phyloP scores from a whole-genome alignment of 2,888 invertebrate species.

The Hermodice carunculata region DNA sequence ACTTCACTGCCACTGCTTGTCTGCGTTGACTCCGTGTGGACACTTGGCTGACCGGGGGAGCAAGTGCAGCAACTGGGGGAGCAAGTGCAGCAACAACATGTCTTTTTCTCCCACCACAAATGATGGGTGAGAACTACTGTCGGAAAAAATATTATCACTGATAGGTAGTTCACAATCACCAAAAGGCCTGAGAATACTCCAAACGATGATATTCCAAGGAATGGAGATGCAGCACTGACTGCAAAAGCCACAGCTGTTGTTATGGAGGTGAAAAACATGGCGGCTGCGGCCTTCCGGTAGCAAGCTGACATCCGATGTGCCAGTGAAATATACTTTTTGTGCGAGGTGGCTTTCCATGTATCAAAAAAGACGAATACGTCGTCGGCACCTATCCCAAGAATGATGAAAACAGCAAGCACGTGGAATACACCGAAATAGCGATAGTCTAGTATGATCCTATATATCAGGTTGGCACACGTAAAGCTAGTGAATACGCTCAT shows the following conservation, averaged over 20 bases:
- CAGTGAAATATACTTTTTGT: slow-evolving; percentile 38
- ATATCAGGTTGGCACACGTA: slow-evolving; percentile 40
- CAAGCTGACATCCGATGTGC: slow-evolving; percentile 56
- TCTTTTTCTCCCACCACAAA: slow-evolving; percentile 38
- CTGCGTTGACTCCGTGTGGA: not conserved
- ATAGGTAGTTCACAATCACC: slow-evolving; percentile 62
- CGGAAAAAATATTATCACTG: slow-evolving; percentile 63
- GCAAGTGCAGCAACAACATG: slow-evolving; percentile 32
- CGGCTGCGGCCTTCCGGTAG: slow-evolving; percentile 56
- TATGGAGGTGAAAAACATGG: slow-evolving; percentile 62
- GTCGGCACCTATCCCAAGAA: slow-evolving; percentile 65
- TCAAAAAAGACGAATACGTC: slow-evolving; percentile 65
- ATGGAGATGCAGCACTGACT: slow-evolving; percentile 57
- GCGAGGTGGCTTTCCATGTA: slow-evolving; percentile 57
- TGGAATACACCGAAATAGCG: slow-evolving; percentile 63
- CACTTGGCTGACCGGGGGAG: not conserved
- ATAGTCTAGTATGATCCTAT: slow-evolving; percentile 30
- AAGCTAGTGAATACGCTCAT: slow-evolving; percentile 40
- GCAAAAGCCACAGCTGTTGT: slow-evolving; percentile 63
- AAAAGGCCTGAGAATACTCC: slow-evolving; percentile 60
- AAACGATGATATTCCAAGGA: slow-evolving; percentile 56
- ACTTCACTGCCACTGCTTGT: not conserved
- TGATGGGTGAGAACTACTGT: slow-evolving; percentile 50
- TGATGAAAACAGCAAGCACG: slow-evolving; percentile 62
- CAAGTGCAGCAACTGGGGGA: not conserved